A percentile compares a stretch with the other conserved stretches of the same genome.
These are phyloP conservation scores for Xiphias gladius DNA, from an alignment of 2,113 vertebrate genomes.

Conservation along the genomic window DNA sequence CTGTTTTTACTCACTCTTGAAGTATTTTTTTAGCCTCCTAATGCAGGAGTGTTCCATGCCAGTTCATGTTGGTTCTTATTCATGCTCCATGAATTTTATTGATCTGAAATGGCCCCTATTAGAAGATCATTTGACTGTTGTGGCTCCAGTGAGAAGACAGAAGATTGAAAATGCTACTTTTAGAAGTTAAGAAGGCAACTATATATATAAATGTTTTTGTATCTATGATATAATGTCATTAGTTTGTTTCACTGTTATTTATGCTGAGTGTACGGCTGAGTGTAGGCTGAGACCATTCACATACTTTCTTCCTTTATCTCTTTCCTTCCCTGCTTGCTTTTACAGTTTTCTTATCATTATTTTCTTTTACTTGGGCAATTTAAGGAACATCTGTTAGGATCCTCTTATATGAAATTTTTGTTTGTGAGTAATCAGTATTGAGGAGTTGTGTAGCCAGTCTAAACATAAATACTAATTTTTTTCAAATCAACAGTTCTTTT, in stretches of 20 bases:
- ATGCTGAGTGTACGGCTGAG: background rate
- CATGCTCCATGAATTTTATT: slow-evolving; percentile 37
- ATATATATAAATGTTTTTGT: background rate
- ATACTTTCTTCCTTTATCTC: too few relatives aligned
- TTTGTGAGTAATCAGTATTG: too few relatives aligned
- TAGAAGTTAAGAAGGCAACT: background rate
- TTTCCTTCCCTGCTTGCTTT: too few relatives aligned
- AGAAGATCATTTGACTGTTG: slow-evolving; percentile 6
- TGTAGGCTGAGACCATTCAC: too few relatives aligned
- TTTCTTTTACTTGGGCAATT: too few relatives aligned
- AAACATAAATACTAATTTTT: background rate
- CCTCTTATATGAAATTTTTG: too few relatives aligned
- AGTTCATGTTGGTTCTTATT: slow-evolving; percentile 15
- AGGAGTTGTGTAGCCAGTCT: background rate
- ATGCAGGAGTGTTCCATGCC: slow-evolving; percentile 14
- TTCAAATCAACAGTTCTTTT: background rate
- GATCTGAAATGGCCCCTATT: slow-evolving; percentile 29
- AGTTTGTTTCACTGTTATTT: background rate
- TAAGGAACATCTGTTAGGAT: too few relatives aligned
- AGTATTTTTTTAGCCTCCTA: slow-evolving; percentile 4
- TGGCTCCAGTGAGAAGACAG: slow-evolving; percentile 2
- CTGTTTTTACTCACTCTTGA: slow-evolving; percentile 55
- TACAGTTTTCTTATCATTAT: background rate
- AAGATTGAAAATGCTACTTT: background rate
- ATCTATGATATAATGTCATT: slow-evolving; percentile 11